Conservation (phyloP, 2,113 vertebrate genomes). For the Dicerorhinus sumatrensis region DNA sequence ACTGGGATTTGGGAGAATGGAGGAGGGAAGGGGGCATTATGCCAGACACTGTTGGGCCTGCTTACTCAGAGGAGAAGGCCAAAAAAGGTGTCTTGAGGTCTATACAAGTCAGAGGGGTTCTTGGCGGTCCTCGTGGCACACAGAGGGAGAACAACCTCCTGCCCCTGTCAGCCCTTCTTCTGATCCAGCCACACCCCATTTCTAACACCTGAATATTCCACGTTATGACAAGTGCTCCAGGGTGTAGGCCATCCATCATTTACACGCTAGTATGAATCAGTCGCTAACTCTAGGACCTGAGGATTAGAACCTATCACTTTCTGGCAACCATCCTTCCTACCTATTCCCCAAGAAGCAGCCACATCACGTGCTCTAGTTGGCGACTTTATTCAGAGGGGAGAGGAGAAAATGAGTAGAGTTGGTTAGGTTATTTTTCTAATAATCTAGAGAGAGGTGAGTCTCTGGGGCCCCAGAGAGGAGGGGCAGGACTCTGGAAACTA, state of each 20-base stretch:
- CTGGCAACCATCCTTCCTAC: background rate
- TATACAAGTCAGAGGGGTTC: background rate
- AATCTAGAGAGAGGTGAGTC: background rate
- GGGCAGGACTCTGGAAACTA: background rate
- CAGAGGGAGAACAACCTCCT: background rate
- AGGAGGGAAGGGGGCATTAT: background rate
- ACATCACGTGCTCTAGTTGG: background rate
- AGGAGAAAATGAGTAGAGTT: background rate
- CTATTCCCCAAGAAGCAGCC: background rate
- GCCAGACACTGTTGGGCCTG: background rate
- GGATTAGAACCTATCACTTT: background rate
- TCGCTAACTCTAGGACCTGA: background rate
- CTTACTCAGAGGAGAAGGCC: background rate
- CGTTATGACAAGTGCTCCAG: background rate
- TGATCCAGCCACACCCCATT: background rate
- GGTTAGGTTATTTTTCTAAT: background rate
- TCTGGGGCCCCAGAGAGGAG: background rate
- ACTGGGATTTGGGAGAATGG: background rate
- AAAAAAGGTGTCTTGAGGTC: background rate
- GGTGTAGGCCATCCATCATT: background rate
- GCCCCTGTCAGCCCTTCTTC: background rate
- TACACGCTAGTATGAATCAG: background rate
- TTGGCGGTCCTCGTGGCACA: background rate
- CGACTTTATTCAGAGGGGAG: constrained; percentile 57
- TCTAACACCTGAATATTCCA: background rate